phyloP scores from a whole-genome alignment of 2,797 vertebrate species.

The Hylomyscus alleni region DNA sequence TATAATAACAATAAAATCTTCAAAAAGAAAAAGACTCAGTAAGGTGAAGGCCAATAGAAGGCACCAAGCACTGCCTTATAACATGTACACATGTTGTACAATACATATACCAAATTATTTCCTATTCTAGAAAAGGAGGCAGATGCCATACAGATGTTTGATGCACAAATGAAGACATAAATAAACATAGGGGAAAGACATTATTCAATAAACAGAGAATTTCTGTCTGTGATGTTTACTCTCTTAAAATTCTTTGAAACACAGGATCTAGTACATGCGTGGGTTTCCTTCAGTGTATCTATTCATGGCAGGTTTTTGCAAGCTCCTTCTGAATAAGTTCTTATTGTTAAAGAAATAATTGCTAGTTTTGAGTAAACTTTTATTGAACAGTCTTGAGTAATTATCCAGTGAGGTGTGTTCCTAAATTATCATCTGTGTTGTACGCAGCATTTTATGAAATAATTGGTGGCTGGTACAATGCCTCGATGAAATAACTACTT shows the following conservation, averaged over 20 bases:
- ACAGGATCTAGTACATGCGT: background rate
- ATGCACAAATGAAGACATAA: conserved; percentile 1
- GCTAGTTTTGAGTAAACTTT: conserved; percentile 70
- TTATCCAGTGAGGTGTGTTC: conserved; percentile 70
- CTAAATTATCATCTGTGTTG: conserved; percentile 70
- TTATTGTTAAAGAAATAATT: conserved; percentile 82
- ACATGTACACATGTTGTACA: background rate
- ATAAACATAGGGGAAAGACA: background rate
- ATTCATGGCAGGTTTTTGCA: conserved; percentile 63
- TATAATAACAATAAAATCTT: background rate
- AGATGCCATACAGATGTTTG: background rate
- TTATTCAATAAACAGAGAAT: conserved; percentile 35
- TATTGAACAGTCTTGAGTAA: conserved; percentile 82
- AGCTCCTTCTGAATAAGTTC: conserved; percentile 67
- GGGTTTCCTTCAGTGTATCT: conserved; percentile 38
- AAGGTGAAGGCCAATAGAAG: background rate
- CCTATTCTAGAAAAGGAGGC: background rate
- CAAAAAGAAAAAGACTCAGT: background rate
- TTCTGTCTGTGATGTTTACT: conserved; percentile 3
- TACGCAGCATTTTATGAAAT: conserved; percentile 74
- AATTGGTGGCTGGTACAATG: conserved; percentile 76
- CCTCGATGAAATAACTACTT: conserved; percentile 77
- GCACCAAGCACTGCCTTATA: background rate
- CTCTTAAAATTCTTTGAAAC: conserved; percentile 42
- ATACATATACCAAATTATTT: background rate